Evolutionary conservation across 2,888 invertebrate species (phyloP), one percentile per base, ranked within the genome.

Genomic region (Drosophila rubida): DNA sequence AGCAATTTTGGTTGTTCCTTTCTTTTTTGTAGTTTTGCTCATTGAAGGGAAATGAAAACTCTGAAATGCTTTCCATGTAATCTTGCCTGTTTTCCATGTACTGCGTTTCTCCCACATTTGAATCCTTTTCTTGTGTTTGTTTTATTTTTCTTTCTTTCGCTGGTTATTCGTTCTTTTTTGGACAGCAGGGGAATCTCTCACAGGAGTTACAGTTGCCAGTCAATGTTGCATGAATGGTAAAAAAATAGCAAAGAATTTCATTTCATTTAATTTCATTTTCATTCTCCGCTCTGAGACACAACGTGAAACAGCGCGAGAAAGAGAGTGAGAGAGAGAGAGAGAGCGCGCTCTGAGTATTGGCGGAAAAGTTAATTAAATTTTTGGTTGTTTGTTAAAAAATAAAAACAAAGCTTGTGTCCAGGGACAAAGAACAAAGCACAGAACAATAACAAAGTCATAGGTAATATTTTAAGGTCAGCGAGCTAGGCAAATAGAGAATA

Each of bases 281-380:
- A 41, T 53, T 41, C 27, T 54, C 16, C 30, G 37, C 46, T 45
- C 16, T 13, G 27, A 35, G 16, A n/a, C 32, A 19, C 23, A 27
- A n/a, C n/a, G n/a, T n/a, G n/a, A 9, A 35, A 4, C 23, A 44
- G 14, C n/a, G n/a, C n/a, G n/a, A n/a, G n/a, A n/a, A n/a, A 30
- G 30, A 6, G 32, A 48, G 14, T 13, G 37, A 6, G 25, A 39
- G 16, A 30, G 30, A 6, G 35, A 53, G 13, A 19, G 37, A 7
- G 27, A 37, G 23, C 22, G 13, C 14, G 3, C 45, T n/a, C 4
- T 8, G 41, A 46, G 53, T 19, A 22, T 25, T 32, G 37, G 27
- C 25, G 44, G 19, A 27, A 49, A 69, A 62, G 63, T 75, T 75
- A 72, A 72, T 72, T 72, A 55, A 55, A 69, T 46, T 50, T 51